Evolutionary conservation across 2,888 invertebrate species (phyloP), one percentile per base, ranked within the genome.

Genomic region (Brachycybe producta): DNA sequence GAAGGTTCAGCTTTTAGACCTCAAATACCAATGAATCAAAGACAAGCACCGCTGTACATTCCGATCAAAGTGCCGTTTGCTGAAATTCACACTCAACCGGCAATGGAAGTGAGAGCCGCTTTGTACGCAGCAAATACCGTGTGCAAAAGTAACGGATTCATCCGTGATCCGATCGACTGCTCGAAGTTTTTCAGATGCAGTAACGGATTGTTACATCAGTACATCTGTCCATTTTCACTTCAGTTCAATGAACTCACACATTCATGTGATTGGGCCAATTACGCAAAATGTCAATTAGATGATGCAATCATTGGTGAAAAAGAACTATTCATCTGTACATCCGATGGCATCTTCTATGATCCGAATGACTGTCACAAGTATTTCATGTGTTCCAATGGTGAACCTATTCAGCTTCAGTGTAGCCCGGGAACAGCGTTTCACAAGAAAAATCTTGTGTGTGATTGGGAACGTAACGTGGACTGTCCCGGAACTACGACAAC

Each of bases 361-460:
- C 75, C 78, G n/a, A 70, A 73, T 3, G 79, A 82, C 51, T 84
- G 84, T 60, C 75, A 78, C 0, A 76, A 75, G 56, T 85, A 80
- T 65, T 77, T 78, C 55, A 75, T 78, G 60, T 85, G 84, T 58
- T 72, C 76, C 13, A 74, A 74, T 41, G 75, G 76, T 49, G 68
- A 73, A 39, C 71, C 72, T 44, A 75, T 74, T 59, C 70, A 72
- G 47, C 71, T 80, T 58, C 63, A 70, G 5, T 82, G 82, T 56
- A 75, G 56, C 52, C 67, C 71, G 28, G 69, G 72, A 27, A 69
- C 74, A 24, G 68, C 77, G 46, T 82, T 79, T 59, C 76, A 82
- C 60, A 70, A 75, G 2, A 38, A 44, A 15, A 32, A 36, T 34
- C 30, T 30, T 23, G 34, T 41, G n/a, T 49, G 49, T 26, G 39